These are phyloP conservation scores for Subacronicta megacephala DNA, from an alignment of 2,888 invertebrate species.

Conservation along the genomic window DNA sequence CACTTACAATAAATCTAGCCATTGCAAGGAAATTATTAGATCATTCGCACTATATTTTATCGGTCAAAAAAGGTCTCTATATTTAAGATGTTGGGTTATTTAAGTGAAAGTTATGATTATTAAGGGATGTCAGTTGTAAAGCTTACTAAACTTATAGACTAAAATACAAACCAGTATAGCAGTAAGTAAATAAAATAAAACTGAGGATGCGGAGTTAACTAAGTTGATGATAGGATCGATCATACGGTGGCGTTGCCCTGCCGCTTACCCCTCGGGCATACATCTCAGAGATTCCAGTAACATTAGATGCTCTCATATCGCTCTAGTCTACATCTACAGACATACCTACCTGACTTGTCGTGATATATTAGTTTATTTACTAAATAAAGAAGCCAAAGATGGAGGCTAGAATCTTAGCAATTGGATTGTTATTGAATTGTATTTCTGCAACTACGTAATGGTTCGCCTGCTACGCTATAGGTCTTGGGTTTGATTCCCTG, in stretches of 20 bases:
- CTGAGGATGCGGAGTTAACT: constrained; percentile 43
- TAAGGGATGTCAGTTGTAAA: constrained; percentile 10
- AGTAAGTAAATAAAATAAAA: constrained; percentile 38
- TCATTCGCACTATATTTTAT: too few species aligned
- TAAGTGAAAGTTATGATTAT: constrained; percentile 14
- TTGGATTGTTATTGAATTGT: too few species aligned
- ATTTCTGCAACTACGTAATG: too few species aligned
- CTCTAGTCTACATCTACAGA: constrained; percentile 22
- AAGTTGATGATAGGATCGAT: constrained; percentile 52
- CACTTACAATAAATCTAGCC: too few species aligned
- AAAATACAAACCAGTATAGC: constrained; percentile 19
- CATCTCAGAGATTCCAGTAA: constrained; percentile 45
- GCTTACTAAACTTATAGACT: constrained; percentile 20
- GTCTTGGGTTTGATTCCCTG: too few species aligned
- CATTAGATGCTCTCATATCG: constrained; percentile 35
- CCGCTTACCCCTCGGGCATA: constrained; percentile 52
- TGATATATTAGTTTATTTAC: background rate
- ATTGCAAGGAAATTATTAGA: too few species aligned
- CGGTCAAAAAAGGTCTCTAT: too few species aligned
- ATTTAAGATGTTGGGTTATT: background rate
- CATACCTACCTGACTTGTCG: background rate
- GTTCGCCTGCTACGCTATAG: too few species aligned
- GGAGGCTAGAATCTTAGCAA: too few species aligned
- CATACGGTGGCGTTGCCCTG: constrained; percentile 40
- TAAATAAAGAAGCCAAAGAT: background rate